phyloP scores from a whole-genome alignment of 2,113 vertebrate species.

The Ailuropoda melanoleuca region DNA sequence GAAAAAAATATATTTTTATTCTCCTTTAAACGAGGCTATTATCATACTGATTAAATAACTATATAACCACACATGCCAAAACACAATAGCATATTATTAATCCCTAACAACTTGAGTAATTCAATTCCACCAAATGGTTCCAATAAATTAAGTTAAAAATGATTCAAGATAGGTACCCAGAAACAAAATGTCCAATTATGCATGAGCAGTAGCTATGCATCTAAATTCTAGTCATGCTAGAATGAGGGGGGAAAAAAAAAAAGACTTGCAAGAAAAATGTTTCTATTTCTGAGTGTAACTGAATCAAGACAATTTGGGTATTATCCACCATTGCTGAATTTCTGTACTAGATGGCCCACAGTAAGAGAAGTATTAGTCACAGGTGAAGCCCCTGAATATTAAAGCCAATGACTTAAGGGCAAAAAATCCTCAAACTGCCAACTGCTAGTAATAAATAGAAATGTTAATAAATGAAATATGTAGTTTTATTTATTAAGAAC shows the following conservation, averaged over 20 bases:
- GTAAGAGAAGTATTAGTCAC: neutral
- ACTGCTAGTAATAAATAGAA: neutral
- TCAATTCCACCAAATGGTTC: neutral
- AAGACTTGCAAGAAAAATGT: neutral
- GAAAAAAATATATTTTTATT: neutral
- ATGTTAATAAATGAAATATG: neutral
- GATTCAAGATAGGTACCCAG: neutral
- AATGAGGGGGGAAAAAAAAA: neutral
- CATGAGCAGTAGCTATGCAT: neutral
- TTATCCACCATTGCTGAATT: neutral
- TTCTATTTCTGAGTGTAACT: neutral
- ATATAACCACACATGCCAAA: neutral
- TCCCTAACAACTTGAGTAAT: neutral
- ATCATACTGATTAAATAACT: neutral
- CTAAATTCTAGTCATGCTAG: neutral
- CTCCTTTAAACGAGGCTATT: constrained; percentile 13
- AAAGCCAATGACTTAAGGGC: neutral
- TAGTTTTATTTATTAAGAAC: neutral
- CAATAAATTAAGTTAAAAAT: constrained; percentile 1
- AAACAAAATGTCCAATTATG: constrained; percentile 29
- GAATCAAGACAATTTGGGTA: neutral
- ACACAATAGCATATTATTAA: neutral
- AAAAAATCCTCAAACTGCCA: neutral
- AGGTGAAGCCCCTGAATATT: neutral
- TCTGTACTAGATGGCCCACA: neutral